Base-by-base conservation (phyloP, 2,888 invertebrate species). In the Coecobrya sp. region DNA sequence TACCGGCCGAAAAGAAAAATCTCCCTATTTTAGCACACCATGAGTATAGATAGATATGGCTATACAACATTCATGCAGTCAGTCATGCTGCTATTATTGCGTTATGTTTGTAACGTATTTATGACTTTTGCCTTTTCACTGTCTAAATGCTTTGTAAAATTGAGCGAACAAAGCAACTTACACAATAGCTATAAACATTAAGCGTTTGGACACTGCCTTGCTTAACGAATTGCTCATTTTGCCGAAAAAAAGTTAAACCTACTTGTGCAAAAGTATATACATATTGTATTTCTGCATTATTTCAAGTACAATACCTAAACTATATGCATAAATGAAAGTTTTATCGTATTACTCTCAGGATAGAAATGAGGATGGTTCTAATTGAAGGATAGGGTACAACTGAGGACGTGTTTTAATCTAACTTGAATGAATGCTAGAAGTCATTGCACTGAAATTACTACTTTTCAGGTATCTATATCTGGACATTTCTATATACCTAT, bases 301-400 rank as follows among this genome's bases (percentile, higher is more conserved):
- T n/a, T 19, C 4, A 10, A 62, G 25, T 25, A 25, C 7, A 59
- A 55, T 52, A 52, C 13, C 2, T 16, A 52, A 5, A n/a, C 55
- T n/a, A n/a, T 11, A 5, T 30, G 30, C 13, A 27, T 27, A 68
- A 68, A 68, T 68, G 30, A 16, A 16, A 68, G 8, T 11, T 25
- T 27, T 62, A 19, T 30, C 45, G 45, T 49, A 76, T 25, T 49
- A 49, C 49, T 76, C 76, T 76, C 76, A 49, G 16, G 13, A 22
- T 30, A 52, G 52, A 68, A 25, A 68, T 49, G 16, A 27, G 88
- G 65, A 88, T 79, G 49, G 22, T 22, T 89, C 68, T 89, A 82
- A 82, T 89, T 89, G 82, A 88, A 82, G 82, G 82, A 81, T 89
- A 68, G 49, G 49, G 30, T 49, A 49, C 49, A 49, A 49, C 49